Evolutionary conservation across 2,113 vertebrate species (phyloP).

Genomic region (Percopsis transmontana): DNA sequence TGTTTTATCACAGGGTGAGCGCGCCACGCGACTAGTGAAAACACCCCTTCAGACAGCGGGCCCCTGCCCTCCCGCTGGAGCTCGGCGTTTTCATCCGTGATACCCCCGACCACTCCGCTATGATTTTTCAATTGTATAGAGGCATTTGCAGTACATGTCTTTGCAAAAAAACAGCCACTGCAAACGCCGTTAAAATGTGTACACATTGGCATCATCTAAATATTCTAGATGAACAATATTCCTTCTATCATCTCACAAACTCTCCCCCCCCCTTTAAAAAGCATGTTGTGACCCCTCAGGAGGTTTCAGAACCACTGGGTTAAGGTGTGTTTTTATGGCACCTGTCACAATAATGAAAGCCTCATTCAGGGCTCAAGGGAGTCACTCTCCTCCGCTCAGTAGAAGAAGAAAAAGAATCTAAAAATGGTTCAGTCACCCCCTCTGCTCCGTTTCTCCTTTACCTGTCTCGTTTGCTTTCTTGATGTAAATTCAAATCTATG

Average conservation of each 20-base stretch:
- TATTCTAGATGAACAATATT: background rate
- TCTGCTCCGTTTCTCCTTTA: conserved; percentile 29
- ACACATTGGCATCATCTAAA: too few species aligned
- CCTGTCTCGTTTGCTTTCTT: conserved; percentile 34
- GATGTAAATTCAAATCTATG: conserved; percentile 18
- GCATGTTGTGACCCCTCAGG: too few species aligned
- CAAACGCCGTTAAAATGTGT: too few species aligned
- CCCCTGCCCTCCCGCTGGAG: conserved; percentile 19
- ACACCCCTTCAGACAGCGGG: conserved; percentile 38
- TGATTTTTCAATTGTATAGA: too few species aligned
- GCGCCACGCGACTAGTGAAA: conserved; percentile 42
- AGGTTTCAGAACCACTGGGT: conserved; percentile 13
- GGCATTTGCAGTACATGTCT: too few species aligned
- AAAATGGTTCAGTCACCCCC: conserved; percentile 24
- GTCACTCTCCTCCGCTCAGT: conserved; percentile 33
- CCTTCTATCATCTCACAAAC: background rate
- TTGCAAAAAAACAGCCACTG: too few species aligned
- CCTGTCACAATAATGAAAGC: conserved; percentile 44
- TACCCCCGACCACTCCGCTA: conserved; percentile 14
- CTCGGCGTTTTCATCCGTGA: conserved; percentile 24
- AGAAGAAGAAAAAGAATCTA: conserved; percentile 26
- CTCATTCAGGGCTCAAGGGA: conserved; percentile 25
- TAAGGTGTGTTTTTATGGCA: conserved; percentile 46
- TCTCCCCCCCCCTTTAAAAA: too few species aligned
- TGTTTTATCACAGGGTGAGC: conserved; percentile 61